Percentiles rank a stretch among this genome's conserved stretches.
Evolutionary conservation across 2,113 vertebrate genomes (phyloP).

Genomic region (Myocastor coypus): DNA sequence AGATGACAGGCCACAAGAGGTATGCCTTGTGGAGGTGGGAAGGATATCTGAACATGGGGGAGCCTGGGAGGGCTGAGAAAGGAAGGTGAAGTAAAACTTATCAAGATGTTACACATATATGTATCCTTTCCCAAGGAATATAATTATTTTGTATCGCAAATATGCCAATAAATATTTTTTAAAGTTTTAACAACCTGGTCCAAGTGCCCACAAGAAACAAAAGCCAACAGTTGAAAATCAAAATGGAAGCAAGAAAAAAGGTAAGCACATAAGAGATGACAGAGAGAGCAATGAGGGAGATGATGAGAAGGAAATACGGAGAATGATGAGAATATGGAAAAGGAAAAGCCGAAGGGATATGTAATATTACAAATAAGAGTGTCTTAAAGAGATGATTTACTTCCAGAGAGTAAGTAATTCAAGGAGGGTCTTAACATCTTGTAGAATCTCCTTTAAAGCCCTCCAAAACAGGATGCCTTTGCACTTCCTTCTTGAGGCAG

Average conservation of each 20-base stretch:
- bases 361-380: not conserved
- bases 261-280: not conserved
- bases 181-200: not conserved
- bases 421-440: not conserved
- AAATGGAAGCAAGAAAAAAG: conserved; percentile 26
- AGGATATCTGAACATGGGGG: not conserved
- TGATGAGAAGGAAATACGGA: not conserved
- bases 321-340: not conserved
- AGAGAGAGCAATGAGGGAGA: not conserved
- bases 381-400: not conserved
- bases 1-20: not conserved
- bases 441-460: not conserved
- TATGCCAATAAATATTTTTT: not conserved
- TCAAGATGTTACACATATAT: not conserved
- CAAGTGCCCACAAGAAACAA: not conserved
- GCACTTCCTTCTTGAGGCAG: not conserved
- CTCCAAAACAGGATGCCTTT: not conserved
- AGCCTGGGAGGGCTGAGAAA: not conserved
- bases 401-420: not conserved
- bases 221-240: not conserved
- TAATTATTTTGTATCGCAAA: not conserved
- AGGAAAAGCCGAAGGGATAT: not conserved
- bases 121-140: too few relatives aligned
- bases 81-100: not conserved
- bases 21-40: not conserved